Percentiles rank a stretch among this genome's conserved stretches.
phyloP scores from a whole-genome alignment of 2,797 vertebrate genomes.

The Babyrousa celebensis region DNA sequence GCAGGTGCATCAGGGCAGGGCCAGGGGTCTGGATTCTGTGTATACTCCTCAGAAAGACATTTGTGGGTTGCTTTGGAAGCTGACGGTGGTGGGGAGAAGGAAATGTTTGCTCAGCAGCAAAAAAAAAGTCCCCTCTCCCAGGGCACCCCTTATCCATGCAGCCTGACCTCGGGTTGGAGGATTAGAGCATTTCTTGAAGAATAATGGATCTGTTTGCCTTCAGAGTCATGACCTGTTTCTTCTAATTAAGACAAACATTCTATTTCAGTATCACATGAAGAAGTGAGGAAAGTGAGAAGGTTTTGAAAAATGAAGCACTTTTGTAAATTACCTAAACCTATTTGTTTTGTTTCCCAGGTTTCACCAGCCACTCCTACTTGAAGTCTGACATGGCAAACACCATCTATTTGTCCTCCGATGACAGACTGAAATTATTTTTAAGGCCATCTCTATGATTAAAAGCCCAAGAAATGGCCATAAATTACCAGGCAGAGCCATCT shows the following conservation, averaged over 20 bases:
- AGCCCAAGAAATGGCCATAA: slow-evolving; percentile 77
- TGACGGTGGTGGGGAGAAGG: background rate
- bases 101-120: slow-evolving; percentile 68
- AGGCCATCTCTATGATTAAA: slow-evolving; percentile 84
- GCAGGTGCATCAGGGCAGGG: background rate
- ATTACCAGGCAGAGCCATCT: slow-evolving; percentile 76
- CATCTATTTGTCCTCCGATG: slow-evolving; percentile 77
- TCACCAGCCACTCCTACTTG: slow-evolving; percentile 56
- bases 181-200: slow-evolving; percentile 77
- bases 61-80: slow-evolving; percentile 58
- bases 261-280: slow-evolving; percentile 65
- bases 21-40: background rate
- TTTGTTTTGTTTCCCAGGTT: slow-evolving; percentile 82
- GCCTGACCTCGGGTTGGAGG: slow-evolving; percentile 65
- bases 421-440: slow-evolving; percentile 84
- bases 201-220: slow-evolving; percentile 80
- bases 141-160: background rate
- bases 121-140: background rate
- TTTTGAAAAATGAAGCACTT: slow-evolving; percentile 85
- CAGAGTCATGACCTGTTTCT: slow-evolving; percentile 81
- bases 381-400: slow-evolving; percentile 67
- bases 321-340: slow-evolving; percentile 83
- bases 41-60: slow-evolving; percentile 41
- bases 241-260: slow-evolving; percentile 84
- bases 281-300: slow-evolving; percentile 61